A percentile compares a stretch with the other conserved stretches of the same genome.
These are phyloP conservation scores for Pachyrhynchus sulphureomaculatus DNA, from an alignment of 1,140 invertebrate species.

Conservation along the genomic window DNA sequence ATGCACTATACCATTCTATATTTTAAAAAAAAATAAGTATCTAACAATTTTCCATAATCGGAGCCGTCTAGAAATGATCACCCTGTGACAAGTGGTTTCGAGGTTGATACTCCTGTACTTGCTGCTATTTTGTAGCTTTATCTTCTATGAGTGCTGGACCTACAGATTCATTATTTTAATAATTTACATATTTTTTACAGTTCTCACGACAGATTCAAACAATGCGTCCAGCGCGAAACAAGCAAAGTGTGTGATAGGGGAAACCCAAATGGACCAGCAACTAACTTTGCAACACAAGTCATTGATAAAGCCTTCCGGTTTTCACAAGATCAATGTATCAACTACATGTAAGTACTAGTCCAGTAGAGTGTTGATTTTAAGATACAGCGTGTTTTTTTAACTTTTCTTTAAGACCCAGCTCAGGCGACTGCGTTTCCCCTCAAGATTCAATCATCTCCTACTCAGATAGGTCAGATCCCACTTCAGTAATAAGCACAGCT, in stretches of 20 bases:
- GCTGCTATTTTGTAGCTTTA: no score
- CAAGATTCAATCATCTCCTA: slow-evolving; percentile 36
- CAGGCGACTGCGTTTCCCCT: slow-evolving; percentile 51
- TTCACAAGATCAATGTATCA: slow-evolving; percentile 60
- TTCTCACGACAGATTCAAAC: slow-evolving; percentile 60
- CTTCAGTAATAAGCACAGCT: slow-evolving; percentile 38
- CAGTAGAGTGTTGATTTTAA: not conserved
- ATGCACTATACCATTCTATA: no score
- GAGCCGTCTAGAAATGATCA: no score
- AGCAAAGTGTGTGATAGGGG: slow-evolving; percentile 56
- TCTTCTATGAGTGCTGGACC: no score
- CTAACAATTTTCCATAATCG: no score
- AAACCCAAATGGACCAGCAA: slow-evolving; percentile 53
- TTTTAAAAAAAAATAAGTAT: no score
- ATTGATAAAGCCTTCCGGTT: slow-evolving; percentile 62
- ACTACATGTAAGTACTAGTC: slow-evolving; percentile 57
- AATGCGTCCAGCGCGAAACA: slow-evolving; percentile 59
- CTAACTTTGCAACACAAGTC: slow-evolving; percentile 57
- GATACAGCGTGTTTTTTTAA: not conserved
- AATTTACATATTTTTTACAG: slow-evolving; percentile 52
- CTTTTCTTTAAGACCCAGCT: slow-evolving; percentile 54
- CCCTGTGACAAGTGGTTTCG: no score
- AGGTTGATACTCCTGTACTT: no score
- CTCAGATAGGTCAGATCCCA: slow-evolving; percentile 30
- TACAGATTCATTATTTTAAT: no score